These are phyloP conservation scores for Eonycteris spelaea DNA, from an alignment of 2,113 vertebrate genomes.

Conservation along the genomic window DNA sequence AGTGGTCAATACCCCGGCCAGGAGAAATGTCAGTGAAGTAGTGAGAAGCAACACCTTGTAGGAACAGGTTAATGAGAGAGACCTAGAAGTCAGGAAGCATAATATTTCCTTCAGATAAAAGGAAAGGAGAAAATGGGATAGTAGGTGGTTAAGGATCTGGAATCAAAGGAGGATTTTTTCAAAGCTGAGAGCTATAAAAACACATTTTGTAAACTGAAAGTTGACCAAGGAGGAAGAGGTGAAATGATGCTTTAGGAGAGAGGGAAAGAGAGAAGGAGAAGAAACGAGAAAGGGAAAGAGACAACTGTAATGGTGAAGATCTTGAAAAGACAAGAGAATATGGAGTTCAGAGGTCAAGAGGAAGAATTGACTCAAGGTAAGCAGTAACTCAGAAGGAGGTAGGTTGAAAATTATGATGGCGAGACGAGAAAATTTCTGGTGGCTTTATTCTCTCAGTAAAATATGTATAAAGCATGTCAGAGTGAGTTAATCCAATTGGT, in stretches of 20 bases:
- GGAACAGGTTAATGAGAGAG: not conserved
- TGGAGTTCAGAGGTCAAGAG: not conserved
- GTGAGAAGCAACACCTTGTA: not conserved
- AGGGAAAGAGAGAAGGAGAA: too few relatives aligned
- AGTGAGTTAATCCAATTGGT: not conserved
- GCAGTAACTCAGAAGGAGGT: not conserved
- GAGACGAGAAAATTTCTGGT: not conserved
- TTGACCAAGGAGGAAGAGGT: not conserved
- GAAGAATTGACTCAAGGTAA: not conserved
- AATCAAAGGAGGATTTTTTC: not conserved
- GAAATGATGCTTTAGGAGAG: not conserved
- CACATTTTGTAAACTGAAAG: not conserved
- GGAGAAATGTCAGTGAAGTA: not conserved
- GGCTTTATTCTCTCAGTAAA: not conserved
- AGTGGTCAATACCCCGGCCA: not conserved
- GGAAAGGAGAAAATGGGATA: not conserved
- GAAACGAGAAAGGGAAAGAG: too few relatives aligned
- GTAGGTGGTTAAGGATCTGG: not conserved
- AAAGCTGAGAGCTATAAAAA: not conserved
- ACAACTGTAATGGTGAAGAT: not conserved
- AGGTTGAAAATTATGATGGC: not conserved
- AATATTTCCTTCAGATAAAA: not conserved
- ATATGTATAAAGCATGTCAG: not conserved
- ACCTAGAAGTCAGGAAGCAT: not conserved
- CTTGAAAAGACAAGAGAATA: not conserved